Evolutionary conservation across 1,140 invertebrate species (phyloP), one percentile per base, ranked within the genome.

Genomic region (Probaryconus sp.): DNA sequence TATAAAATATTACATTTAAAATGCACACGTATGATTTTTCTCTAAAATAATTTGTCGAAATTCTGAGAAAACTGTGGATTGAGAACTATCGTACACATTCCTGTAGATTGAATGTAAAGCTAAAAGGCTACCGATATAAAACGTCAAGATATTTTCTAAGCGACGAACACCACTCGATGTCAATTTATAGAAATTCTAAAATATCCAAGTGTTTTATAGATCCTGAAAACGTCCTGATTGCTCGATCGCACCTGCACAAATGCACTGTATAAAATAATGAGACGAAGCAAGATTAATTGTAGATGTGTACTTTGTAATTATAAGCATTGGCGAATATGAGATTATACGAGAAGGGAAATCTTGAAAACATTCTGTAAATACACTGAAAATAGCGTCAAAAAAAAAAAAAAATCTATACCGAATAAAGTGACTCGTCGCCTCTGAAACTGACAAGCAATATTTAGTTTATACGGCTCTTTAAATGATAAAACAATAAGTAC

Each of bases 401-500:
- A 76, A 82, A 86, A 79, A 45, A 17, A 16, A 55, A 31, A 77
- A 79, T 65, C n/a, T n/a, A n/a, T 53, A 80, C 78, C 67, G 78
- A 77, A 80, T 65, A 43, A 77, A 81, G 60, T 60, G 80, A 80
- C 45, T 79, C 78, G 78, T 67, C 77, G 79, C 79, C 80, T 84
- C 80, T 76, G 69, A 80, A 82, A 84, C 70, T 79, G 81, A 82
- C 74, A 84, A 87, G 85, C 85, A 87, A 86, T 87, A 86, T 85
- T 87, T 87, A 87, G 80, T 87, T 87, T 77, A 81, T 86, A 85
- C 74, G 77, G 75, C 83, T 77, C 82, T 75, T 81, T 79, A 64
- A 78, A 80, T 76, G 79, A 83, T 77, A 79, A 82, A 80, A 79
- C 50, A 80, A 82, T 78, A 85, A 85, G 78, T 85, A 80, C 80